Conservation (phyloP, 2,888 invertebrate genomes). For the Ferrisia virgata region DNA sequence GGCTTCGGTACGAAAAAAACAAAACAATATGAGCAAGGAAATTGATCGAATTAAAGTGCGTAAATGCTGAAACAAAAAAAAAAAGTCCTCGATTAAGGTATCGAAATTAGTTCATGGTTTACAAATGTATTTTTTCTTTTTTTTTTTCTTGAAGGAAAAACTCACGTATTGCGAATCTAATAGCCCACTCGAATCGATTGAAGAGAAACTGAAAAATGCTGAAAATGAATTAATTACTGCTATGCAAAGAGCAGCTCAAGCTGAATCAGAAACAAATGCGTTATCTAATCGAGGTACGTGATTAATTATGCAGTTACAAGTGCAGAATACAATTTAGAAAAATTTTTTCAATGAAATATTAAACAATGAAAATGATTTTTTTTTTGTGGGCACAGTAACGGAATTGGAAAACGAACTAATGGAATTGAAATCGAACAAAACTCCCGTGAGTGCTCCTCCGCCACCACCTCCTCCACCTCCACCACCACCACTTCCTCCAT, state of each 20-base stretch:
- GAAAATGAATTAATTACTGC: slow-evolving; percentile 67
- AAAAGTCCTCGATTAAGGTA: background rate
- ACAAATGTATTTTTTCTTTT: too few relatives aligned
- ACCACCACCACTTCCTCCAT: slow-evolving; percentile 48
- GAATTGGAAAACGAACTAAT: slow-evolving; percentile 50
- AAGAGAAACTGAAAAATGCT: slow-evolving; percentile 66
- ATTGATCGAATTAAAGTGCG: background rate
- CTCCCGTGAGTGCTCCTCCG: slow-evolving; percentile 54
- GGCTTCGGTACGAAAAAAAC: background rate
- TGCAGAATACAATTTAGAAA: slow-evolving; percentile 49
- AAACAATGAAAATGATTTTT: background rate
- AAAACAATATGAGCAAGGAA: background rate
- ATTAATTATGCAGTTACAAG: slow-evolving; percentile 51
- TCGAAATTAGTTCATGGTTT: too few relatives aligned
- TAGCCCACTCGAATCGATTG: slow-evolving; percentile 60
- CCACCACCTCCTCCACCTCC: slow-evolving; percentile 52
- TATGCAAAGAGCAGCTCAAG: slow-evolving; percentile 61
- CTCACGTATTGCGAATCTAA: background rate
- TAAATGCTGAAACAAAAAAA: slow-evolving; percentile 5
- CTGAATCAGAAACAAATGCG: slow-evolving; percentile 53
- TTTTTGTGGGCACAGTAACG: slow-evolving; percentile 47
- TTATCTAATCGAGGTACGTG: slow-evolving; percentile 20
- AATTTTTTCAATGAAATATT: background rate
- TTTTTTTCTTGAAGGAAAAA: background rate
- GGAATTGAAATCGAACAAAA: slow-evolving; percentile 53